Evolutionary conservation across 1,140 invertebrate genomes (phyloP), one percentile per base, ranked within the genome.

Genomic region (Chrysomallon squamiferum): DNA sequence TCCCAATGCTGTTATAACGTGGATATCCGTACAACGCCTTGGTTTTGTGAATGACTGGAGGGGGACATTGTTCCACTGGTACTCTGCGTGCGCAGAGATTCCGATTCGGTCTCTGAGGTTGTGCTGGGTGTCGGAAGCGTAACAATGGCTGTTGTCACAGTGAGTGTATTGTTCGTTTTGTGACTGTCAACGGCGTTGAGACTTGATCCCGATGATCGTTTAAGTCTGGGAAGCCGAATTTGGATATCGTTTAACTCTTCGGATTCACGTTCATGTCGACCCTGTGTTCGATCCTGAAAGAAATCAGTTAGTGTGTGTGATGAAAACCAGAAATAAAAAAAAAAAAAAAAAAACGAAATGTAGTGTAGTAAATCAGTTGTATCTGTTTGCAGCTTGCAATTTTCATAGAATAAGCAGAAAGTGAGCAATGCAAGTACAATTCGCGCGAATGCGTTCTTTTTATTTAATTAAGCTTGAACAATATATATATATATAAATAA

Each of bases 191-290:
- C 69, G 29, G 79, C 79, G 61, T 83, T 83, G n/a, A 83, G 71
- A 65, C 76, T 81, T n/a, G 79, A 77, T 25, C 79, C 74, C 7
- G 83, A 82, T 2, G 80, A 76, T 47, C 80, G 65, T 65, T 83
- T 79, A 22, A 73, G 62, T 20, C 74, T 72, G 38, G 83, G 81
- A 45, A 87, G 73, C 45, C 85, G 79, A 59, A 87, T 85, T 73
- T 87, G 86, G 57, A 87, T 85, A 69, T 87, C 87, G 69, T 87
- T 87, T 56, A 87, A 71, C 65, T 88, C 87, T 65, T 87, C 86
- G 22, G 85, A 81, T 22, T 80, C 82, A 29, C 76, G 74, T 18
- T 82, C 82, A 54, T 80, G 35, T 66, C 76, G 52, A 71, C 65
- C 59, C 54, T 74, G 65, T 68, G 77, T 70, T 82, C 80, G 41